phyloP scores from a whole-genome alignment of 2,113 vertebrate genomes.

The Turnix velox region DNA sequence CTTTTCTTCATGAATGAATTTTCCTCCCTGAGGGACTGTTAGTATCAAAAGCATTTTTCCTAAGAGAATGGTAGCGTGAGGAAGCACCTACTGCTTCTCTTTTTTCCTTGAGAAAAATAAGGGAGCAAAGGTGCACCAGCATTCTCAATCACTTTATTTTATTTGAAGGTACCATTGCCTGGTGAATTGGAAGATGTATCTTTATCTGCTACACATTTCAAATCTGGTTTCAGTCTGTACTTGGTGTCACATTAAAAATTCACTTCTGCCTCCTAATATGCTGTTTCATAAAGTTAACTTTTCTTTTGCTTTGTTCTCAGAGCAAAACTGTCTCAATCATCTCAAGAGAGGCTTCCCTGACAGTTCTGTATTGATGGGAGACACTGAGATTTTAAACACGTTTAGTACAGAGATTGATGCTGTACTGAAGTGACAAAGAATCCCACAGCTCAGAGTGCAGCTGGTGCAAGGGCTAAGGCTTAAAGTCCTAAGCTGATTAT shows the following conservation, averaged over 20 bases:
- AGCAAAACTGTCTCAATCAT: neutral
- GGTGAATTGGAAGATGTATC: neutral
- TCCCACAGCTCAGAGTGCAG: neutral
- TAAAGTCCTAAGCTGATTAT: neutral
- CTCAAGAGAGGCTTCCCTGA: neutral
- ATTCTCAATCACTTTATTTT: neutral
- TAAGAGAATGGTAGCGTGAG: neutral
- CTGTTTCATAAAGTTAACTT: neutral
- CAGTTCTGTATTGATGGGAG: neutral
- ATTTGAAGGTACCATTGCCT: neutral
- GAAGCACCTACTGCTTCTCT: neutral
- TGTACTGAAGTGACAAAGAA: neutral
- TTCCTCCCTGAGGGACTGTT: neutral
- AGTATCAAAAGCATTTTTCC: neutral
- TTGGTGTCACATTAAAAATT: neutral
- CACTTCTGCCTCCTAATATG: neutral
- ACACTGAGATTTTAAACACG: accelerated
- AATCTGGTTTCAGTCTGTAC: neutral
- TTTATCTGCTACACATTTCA: neutral
- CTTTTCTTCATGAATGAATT: accelerated
- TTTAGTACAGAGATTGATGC: neutral
- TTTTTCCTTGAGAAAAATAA: neutral
- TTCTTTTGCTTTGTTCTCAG: neutral
- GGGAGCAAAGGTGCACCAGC: neutral
- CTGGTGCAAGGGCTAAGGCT: neutral